Base-by-base conservation (phyloP, 92 coral and sea anemone species). In the Parazoanthus darwini region DNA sequence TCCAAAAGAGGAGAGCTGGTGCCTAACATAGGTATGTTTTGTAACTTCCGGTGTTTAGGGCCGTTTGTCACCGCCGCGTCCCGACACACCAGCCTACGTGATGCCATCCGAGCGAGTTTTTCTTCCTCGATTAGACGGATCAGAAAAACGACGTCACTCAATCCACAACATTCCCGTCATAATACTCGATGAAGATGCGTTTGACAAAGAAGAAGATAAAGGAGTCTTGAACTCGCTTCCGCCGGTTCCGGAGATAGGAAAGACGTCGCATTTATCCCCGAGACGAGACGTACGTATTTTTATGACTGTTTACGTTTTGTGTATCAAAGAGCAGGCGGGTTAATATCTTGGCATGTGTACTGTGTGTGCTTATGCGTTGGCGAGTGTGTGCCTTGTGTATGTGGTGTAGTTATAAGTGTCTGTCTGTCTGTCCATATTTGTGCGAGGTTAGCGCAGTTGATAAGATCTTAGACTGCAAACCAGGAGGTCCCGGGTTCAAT, bases 61-160 rank as follows among this genome's bases (percentile, higher is more conserved):
- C 6, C 72, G 13, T 35, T 36, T 35, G 39, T 84, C 87, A 7
- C 87, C 87, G 9, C 87, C 79, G 3, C 79, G 87, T 10, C 87
- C 79, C 22, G 87, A 71, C 78, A 84, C 87, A 0, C 87, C 87
- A 25, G 87, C 67, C 14, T 70, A 84, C 79, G 66, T 84, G 14
- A 72, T 72, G 46, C 87, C 67, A 6, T 15, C 38, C n/a, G 87
- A 84, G 51, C 87, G 87, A 20, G 44, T 84, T 16, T 72, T 72
- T 42, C 67, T 84, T 14, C 87, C 87, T 18, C 87, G 66, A 20
- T 39, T 84, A 2, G 63, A 33, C 68, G 16, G 70, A 8, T 4
- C 79, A 22, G 87, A 84, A 33, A 26, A 48, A 8, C 37, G 79
- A 44, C 78, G 68, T 18, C 78, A 71, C 23, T 70, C 87, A 71